Base-by-base conservation (phyloP, 2,797 vertebrate genomes). In the Melanogrammus aeglefinus region DNA sequence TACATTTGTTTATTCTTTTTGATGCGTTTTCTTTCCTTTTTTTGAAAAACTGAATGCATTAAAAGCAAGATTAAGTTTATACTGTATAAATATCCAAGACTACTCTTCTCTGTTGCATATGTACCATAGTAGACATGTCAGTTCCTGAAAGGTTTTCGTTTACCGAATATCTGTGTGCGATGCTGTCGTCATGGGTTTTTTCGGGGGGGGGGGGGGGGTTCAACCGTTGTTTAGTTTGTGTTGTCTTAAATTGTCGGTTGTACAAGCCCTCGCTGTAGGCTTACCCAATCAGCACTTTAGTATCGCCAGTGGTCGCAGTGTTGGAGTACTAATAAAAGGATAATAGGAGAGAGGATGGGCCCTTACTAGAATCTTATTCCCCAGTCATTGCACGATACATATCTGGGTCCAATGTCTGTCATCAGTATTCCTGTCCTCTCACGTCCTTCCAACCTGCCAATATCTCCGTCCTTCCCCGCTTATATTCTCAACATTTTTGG, bases 251-350 rank as follows among this genome's bases (percentile, higher is more conserved):
- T 71, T 10, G 69, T 71, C 69, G 24, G 69, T 84, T 90, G 90
- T 89, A 80, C 24, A 74, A 79, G 86, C 88, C 89, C 87, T 9
- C 27, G 83, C 47, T 35, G 36, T 71, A 81, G 88, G 91, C 89
- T 84, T 84, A 76, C 89, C 90, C 86, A 85, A 91, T 93, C 90
- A 92, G 94, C 94, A 94, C 94, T 95, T 94, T 94, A 94, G 90
- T 83, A 87, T 82, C 74, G 87, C 89, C 86, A 74, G 86, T 82
- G 38, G 72, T 51, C 57, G 57, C 6, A 51, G 75, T 44, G 81
- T 84, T 66, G 72, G 86, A 82, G 81, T 76, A 73, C 82, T 86
- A 63, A 63, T 69, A 27, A 63, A 8, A 13, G 63, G n/a, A 27
- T 12, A 69, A n/a, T 24, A 69, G 63, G 72, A 81, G 77, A 80